Conservation (phyloP, 2,113 vertebrate genomes). For the Ctenodactylus gundi region DNA sequence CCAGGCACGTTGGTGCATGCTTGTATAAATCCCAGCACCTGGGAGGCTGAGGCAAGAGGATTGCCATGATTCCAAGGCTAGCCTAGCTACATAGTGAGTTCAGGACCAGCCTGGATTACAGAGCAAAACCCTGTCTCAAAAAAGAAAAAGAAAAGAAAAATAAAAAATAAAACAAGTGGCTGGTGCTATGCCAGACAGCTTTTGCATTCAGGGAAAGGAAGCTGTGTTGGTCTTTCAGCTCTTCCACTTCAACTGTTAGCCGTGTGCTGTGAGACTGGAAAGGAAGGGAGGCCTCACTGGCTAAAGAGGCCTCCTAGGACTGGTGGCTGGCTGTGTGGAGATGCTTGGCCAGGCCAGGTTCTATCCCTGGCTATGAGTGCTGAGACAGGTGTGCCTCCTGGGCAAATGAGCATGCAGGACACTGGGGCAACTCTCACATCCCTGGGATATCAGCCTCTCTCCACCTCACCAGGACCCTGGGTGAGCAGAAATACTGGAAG, state of each 20-base stretch:
- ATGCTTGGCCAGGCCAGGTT: not conserved
- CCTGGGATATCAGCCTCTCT: too few species aligned
- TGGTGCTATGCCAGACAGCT: not conserved
- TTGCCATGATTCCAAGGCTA: too few species aligned
- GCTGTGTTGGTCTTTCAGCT: too few species aligned
- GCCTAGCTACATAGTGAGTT: too few species aligned
- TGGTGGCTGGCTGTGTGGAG: not conserved
- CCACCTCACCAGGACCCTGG: not conserved
- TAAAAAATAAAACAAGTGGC: not conserved
- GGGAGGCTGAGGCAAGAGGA: too few species aligned
- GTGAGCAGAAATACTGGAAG: not conserved
- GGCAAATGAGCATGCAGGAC: not conserved
- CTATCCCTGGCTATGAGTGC: not conserved
- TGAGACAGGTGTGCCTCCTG: not conserved
- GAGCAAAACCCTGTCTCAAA: too few species aligned
- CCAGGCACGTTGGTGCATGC: too few species aligned
- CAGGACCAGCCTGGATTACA: too few species aligned
- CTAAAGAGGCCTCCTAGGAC: rapidly evolving
- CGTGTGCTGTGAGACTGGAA: not conserved
- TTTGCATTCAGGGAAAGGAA: too few species aligned
- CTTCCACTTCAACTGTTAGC: not conserved
- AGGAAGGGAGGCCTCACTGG: rapidly evolving
- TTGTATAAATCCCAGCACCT: too few species aligned
- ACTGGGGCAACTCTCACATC: not conserved
- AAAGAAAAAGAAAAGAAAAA: too few species aligned